Base-by-base conservation (phyloP, 2,113 vertebrate genomes). In the Grammomys surdaster region DNA sequence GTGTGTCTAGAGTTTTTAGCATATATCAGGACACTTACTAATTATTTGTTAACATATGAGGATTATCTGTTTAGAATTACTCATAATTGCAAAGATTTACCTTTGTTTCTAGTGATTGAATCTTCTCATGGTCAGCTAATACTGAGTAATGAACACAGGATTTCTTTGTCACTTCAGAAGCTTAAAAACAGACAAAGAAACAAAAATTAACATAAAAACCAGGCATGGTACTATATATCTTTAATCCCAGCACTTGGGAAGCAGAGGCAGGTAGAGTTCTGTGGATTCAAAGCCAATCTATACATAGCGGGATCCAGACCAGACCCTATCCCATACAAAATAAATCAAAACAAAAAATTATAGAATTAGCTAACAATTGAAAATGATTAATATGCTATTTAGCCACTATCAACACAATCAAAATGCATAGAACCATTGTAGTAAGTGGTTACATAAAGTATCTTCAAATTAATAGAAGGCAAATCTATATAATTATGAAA, bases 181-280 rank as follows among this genome's bases (percentile, higher is more conserved):
- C 96, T 97, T 94, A 89, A 93, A 88, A 89, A 93, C 67, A 97
- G 87, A 70, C 72, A 73, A 84, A 82, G 22, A 94, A 86, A 88
- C 43, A 91, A 70, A 89, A 91, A 84, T 87, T 94, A 93, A 90
- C 43, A 60, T 46, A 48, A 12, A 86, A 88, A 78, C 65, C 20
- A 93, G 40, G 14, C 58, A 84, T 84, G 24, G n/a, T 43, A n/a
- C 24, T 43, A 58, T 14, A 63, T 43, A n/a, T 26, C 56, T 84
- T 16, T 26, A 84, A 84, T 43, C 24, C 8, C 12, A 84, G 24
- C 24, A 84, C 58, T 43, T 31, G 3, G n/a, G n/a, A 28, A 31
- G n/a, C 24, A 84, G 12, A 63, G 24, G n/a, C 58, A 84, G n/a
- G 24, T 43, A 14, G 22, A 43, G 14, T 60, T n/a, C n/a, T 43